Evolutionary conservation across 2,113 vertebrate genomes (phyloP), one percentile per base, ranked within the genome.

Genomic region (Plotosus lineatus): DNA sequence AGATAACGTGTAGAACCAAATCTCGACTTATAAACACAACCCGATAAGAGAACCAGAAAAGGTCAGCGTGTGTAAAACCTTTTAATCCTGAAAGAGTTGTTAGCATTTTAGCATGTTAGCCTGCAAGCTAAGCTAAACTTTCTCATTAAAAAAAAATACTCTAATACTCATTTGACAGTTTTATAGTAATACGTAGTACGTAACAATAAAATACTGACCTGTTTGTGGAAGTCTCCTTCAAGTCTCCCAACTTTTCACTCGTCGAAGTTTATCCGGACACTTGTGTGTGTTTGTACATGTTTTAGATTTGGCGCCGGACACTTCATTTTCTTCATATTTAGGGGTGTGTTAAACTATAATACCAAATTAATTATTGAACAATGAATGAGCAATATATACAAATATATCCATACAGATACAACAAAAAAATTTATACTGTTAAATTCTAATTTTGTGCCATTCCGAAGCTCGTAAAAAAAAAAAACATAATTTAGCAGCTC

Each of bases 221-320:
- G 21, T 26, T 10, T 0, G 1, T 31, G 68, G 14, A 69, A 0
- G n/a, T 7, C 2, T 69, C 46, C 2, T 69, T 69, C 2, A 71
- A 0, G 6, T 19, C 10, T 2, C 31, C 6, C 23, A 42, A 21
- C 38, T 19, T 23, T 66, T 28, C 3, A 14, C 10, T 12, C 28
- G 3, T 0, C 6, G 10, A 38, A 46, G 14, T 9, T 71, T 1
- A 8, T 8, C 15, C 4, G 3, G 0, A 21, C 28, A 28, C 2
- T 17, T 19, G 60, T 9, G 60, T 36, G 15, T 8, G 19, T 0
- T 7, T 74, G 28, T 56, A 38, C 36, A 46, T 7, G 71, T 50
- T 77, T 85, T 4, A 68, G 73, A 80, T 80, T 80, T 83, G 81
- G 84, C 84, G 84, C 73, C 46, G 28, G 58, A 9, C 73, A 44